A percentile compares a stretch with the other conserved stretches of the same genome.
These are phyloP conservation scores for Latrodectus elegans DNA, from an alignment of 2,888 invertebrate genomes.

Conservation along the genomic window DNA sequence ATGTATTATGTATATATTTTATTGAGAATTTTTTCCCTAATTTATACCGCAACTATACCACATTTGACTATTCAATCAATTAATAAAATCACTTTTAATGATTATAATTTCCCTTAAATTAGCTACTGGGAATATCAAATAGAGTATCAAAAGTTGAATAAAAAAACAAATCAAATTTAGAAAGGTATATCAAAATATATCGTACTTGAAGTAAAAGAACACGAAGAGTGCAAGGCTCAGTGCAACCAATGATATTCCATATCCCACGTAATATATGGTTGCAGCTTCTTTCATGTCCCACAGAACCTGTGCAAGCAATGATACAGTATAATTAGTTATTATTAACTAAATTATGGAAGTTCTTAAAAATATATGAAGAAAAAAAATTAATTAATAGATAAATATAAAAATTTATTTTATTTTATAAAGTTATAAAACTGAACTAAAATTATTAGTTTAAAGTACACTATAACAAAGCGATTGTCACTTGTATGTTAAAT, in stretches of 20 bases:
- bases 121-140: background rate
- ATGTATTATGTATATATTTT: no score
- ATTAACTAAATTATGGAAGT: background rate
- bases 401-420: background rate
- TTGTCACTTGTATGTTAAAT: no score
- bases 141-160: no score
- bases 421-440: background rate
- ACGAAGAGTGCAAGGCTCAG: constrained; percentile 88
- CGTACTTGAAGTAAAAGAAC: constrained; percentile 93
- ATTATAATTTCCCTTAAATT: background rate
- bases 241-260: constrained; percentile 87
- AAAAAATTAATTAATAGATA: background rate
- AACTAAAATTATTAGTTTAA: no score
- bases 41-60: no score
- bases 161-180: no score
- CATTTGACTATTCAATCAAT: no score
- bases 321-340: no score
- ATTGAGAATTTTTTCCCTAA: no score
- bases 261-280: constrained; percentile 84
- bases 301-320: constrained; percentile 35
- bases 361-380: background rate
- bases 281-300: constrained; percentile 77
- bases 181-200: constrained; percentile 71
- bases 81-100: no score
- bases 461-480: no score